phyloP scores from a whole-genome alignment of 2,113 vertebrate species.

The Corythornis vintsioides region DNA sequence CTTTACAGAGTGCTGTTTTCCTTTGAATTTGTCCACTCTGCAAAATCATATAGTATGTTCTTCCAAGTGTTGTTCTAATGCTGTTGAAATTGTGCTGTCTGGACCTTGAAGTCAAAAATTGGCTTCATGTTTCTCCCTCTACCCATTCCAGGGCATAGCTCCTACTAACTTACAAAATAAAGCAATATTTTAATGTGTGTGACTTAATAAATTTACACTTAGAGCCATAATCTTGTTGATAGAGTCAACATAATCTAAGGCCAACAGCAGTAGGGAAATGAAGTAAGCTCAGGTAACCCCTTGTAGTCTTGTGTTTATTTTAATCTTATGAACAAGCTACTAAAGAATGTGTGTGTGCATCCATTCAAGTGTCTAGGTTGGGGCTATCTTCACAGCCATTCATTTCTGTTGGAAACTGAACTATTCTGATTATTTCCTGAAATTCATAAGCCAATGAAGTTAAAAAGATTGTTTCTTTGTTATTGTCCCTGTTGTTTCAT shows the following conservation, averaged over 20 bases:
- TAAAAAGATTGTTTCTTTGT: constrained; percentile 17
- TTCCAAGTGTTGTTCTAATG: neutral
- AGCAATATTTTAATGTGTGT: constrained; percentile 31
- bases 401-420: constrained; percentile 59
- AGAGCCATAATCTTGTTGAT: constrained; percentile 23
- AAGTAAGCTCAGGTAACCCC: neutral
- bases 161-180: constrained; percentile 3
- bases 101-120: neutral
- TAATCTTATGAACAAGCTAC: constrained; percentile 21
- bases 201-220: constrained; percentile 40
- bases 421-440: constrained; percentile 42
- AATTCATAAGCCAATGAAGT: constrained; percentile 24
- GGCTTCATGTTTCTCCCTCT: neutral
- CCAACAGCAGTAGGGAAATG: constrained; percentile 7
- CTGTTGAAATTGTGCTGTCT: neutral
- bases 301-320: constrained; percentile 19
- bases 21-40: neutral
- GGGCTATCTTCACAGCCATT: constrained; percentile 36
- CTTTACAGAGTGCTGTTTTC: neutral
- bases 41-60: neutral
- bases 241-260: constrained; percentile 27
- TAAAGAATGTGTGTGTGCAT: constrained; percentile 31
- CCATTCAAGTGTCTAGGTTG: neutral
- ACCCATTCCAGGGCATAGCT: constrained; percentile 17
- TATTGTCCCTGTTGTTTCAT: constrained; percentile 34